Percentiles rank a stretch among this genome's conserved stretches.
phyloP scores from a whole-genome alignment of 2,797 vertebrate genomes.

The Perodicticus potto region DNA sequence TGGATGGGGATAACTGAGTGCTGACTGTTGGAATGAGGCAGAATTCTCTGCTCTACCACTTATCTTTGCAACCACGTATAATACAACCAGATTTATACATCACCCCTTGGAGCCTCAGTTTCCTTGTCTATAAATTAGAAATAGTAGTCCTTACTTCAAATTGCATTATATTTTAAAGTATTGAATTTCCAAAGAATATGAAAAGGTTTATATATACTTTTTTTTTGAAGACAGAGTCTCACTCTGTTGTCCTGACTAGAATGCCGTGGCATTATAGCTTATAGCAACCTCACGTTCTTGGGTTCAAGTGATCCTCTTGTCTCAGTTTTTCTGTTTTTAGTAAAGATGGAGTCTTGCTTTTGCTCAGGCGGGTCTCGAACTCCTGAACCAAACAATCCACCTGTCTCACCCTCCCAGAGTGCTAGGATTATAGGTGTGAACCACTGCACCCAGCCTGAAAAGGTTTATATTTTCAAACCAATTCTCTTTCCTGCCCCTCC shows the following conservation, averaged over 20 bases:
- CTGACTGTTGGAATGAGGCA: neutral
- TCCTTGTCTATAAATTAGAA: neutral
- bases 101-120: neutral
- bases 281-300: too few species aligned
- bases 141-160: neutral
- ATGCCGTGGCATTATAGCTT: too few species aligned
- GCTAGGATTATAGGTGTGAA: too few species aligned
- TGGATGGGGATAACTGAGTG: neutral
- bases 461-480: neutral
- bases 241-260: too few species aligned
- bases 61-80: neutral
- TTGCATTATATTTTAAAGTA: neutral
- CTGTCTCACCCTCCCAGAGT: too few species aligned
- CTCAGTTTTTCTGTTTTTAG: too few species aligned
- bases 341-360: too few species aligned
- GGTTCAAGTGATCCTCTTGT: too few species aligned
- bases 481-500: neutral
- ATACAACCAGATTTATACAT: neutral
- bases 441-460: neutral
- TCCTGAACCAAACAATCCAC: too few species aligned
- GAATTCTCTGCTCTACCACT: neutral
- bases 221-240: too few species aligned
- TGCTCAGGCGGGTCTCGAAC: too few species aligned
- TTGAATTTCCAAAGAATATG: neutral
- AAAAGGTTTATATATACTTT: neutral